Conservation (phyloP, 2,888 invertebrate species). For the Caenorhabditis afra region DNA sequence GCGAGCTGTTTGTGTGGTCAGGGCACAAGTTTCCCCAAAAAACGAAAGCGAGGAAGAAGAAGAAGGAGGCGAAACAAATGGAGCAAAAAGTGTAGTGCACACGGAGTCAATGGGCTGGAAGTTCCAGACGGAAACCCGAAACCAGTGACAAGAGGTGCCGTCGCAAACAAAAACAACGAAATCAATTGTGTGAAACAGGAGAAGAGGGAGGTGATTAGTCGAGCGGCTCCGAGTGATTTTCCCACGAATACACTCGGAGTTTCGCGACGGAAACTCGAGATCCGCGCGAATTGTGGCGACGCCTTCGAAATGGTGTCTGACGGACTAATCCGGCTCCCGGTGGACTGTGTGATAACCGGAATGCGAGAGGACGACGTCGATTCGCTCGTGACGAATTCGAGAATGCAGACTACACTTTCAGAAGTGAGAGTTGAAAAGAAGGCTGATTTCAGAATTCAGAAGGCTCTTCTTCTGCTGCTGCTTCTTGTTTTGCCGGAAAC, state of each 20-base stretch:
- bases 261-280: slow-evolving; percentile 30
- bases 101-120: slow-evolving; percentile 27
- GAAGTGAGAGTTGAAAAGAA: background rate
- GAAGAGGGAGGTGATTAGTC: slow-evolving; percentile 46
- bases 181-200: slow-evolving; percentile 48
- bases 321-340: slow-evolving; percentile 36
- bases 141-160: slow-evolving; percentile 8
- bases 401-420: background rate
- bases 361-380: background rate
- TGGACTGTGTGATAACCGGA: slow-evolving; percentile 16
- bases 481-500: slow-evolving; percentile 45
- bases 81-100: slow-evolving; percentile 29
- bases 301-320: slow-evolving; percentile 24
- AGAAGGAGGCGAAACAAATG: background rate
- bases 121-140: slow-evolving; percentile 34
- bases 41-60: background rate
- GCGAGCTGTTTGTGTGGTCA: too few species aligned
- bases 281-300: slow-evolving; percentile 23
- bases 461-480: too few species aligned
- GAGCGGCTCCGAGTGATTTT: slow-evolving; percentile 25
- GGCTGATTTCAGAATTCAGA: slow-evolving; percentile 24
- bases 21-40: slow-evolving; percentile 12
- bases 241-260: slow-evolving; percentile 46
- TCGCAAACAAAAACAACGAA: slow-evolving; percentile 31
- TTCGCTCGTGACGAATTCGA: background rate